phyloP scores from a whole-genome alignment of 2,888 invertebrate genomes.

The Macrostomum cliftonense region DNA sequence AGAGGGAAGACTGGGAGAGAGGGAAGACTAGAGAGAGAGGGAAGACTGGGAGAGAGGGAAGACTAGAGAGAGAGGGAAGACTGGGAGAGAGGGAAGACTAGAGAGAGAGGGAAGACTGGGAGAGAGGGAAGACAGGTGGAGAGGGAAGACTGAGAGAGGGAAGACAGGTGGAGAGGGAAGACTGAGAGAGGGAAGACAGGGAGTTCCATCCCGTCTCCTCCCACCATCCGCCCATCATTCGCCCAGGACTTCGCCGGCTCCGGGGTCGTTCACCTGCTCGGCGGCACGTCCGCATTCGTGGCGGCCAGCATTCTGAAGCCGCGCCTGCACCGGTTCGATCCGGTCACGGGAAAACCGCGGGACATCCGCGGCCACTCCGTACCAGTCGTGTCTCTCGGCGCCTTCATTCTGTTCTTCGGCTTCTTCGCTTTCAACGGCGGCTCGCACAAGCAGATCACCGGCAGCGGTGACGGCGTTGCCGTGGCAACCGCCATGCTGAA shows the following conservation, averaged over 20 bases:
- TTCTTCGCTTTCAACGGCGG: conserved; percentile 45
- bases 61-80: too few relatives aligned
- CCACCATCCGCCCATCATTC: too few relatives aligned
- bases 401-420: conserved; percentile 42
- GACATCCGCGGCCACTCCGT: conserved; percentile 35
- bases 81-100: too few relatives aligned
- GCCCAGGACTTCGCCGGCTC: conserved; percentile 39
- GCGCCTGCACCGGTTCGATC: conserved; percentile 35
- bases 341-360: conserved; percentile 15
- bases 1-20: too few relatives aligned
- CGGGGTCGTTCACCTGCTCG: conserved; percentile 39
- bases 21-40: too few relatives aligned
- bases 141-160: too few relatives aligned
- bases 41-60: too few relatives aligned
- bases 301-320: conserved; percentile 36
- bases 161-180: too few relatives aligned
- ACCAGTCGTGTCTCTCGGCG: conserved; percentile 40
- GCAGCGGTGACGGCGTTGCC: conserved; percentile 36
- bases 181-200: too few relatives aligned
- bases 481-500: conserved; percentile 39
- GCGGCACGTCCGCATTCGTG: conserved; percentile 22
- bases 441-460: conserved; percentile 37
- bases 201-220: too few relatives aligned
- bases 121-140: too few relatives aligned
- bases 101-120: too few relatives aligned